These are phyloP conservation scores for Agraylea sexmaculata DNA, from an alignment of 1,140 invertebrate species.

Conservation along the genomic window DNA sequence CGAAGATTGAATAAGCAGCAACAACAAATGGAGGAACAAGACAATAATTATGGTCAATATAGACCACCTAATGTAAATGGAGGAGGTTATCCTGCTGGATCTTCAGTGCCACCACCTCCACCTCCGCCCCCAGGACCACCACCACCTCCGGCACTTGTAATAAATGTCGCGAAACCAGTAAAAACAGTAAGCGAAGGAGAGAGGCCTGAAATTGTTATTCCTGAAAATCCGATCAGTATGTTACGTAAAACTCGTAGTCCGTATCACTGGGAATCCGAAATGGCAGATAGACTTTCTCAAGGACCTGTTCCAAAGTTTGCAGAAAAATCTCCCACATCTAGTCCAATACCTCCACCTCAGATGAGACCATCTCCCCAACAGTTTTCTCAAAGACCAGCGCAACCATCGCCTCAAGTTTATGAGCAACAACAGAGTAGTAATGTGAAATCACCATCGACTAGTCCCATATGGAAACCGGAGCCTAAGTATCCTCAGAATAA, in stretches of 20 bases:
- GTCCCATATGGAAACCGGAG: slow-evolving; percentile 36
- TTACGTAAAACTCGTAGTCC: slow-evolving; percentile 40
- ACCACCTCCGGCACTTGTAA: slow-evolving; percentile 33
- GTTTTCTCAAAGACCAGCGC: slow-evolving; percentile 30
- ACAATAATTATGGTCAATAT: slow-evolving; percentile 37
- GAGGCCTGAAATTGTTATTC: slow-evolving; percentile 56
- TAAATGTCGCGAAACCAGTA: slow-evolving; percentile 33
- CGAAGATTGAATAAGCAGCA: slow-evolving; percentile 54
- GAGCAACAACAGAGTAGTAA: slow-evolving; percentile 30
- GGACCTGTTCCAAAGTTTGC: slow-evolving; percentile 34
- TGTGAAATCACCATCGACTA: slow-evolving; percentile 29
- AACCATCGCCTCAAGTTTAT: slow-evolving; percentile 19
- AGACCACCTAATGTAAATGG: slow-evolving; percentile 25
- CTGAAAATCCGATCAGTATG: slow-evolving; percentile 52
- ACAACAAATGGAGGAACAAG: slow-evolving; percentile 39
- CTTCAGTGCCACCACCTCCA: slow-evolving; percentile 44
- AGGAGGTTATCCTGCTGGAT: slow-evolving; percentile 29
- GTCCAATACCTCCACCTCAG: slow-evolving; percentile 28
- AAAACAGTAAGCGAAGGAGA: slow-evolving; percentile 27
- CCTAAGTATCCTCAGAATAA: slow-evolving; percentile 28
- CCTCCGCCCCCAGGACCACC: slow-evolving; percentile 21
- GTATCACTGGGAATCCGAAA: slow-evolving; percentile 39
- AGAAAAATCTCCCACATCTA: slow-evolving; percentile 29
- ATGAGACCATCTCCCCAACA: slow-evolving; percentile 23
- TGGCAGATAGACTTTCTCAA: slow-evolving; percentile 29